Percentiles rank a stretch among this genome's conserved stretches.
phyloP scores from a whole-genome alignment of 2,113 vertebrate genomes.

The Aix galericulata region DNA sequence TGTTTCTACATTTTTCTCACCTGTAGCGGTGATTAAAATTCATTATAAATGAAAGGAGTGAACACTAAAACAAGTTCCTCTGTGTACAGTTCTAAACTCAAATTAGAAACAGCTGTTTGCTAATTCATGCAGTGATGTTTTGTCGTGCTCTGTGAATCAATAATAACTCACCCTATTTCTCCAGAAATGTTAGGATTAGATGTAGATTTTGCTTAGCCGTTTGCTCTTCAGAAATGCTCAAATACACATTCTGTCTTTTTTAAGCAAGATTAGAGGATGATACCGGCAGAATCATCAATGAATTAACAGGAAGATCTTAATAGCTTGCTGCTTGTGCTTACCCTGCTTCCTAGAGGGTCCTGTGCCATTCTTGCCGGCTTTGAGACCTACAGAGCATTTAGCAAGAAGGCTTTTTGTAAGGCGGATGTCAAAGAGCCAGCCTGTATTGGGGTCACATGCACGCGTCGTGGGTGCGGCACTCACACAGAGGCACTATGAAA shows the following conservation, averaged over 20 bases:
- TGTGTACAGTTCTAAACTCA: constrained; percentile 88
- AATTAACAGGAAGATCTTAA: constrained; percentile 7
- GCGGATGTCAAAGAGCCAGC: neutral
- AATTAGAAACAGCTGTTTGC: constrained; percentile 93
- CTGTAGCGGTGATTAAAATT: constrained; percentile 90
- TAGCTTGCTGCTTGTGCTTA: neutral
- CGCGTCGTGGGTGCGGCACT: neutral
- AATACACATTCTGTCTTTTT: neutral
- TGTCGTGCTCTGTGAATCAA: constrained; percentile 86
- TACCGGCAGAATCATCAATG: neutral
- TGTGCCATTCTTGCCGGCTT: neutral
- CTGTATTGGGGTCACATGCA: rapidly evolving
- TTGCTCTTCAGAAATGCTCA: constrained; percentile 29
- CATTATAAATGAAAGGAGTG: constrained; percentile 88
- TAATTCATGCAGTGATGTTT: constrained; percentile 88
- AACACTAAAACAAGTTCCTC: constrained; percentile 90
- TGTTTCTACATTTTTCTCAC: constrained; percentile 90
- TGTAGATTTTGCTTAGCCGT: constrained; percentile 49
- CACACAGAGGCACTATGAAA: constrained; percentile 12
- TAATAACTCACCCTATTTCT: constrained; percentile 81
- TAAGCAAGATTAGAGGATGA: neutral
- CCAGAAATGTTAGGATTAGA: constrained; percentile 74
- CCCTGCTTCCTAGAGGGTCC: neutral
- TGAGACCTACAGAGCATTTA: neutral
- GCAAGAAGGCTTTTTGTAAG: neutral